Evolutionary conservation across 2,113 vertebrate genomes (phyloP), one percentile per base, ranked within the genome.

Genomic region (Turdus rufiventris): DNA sequence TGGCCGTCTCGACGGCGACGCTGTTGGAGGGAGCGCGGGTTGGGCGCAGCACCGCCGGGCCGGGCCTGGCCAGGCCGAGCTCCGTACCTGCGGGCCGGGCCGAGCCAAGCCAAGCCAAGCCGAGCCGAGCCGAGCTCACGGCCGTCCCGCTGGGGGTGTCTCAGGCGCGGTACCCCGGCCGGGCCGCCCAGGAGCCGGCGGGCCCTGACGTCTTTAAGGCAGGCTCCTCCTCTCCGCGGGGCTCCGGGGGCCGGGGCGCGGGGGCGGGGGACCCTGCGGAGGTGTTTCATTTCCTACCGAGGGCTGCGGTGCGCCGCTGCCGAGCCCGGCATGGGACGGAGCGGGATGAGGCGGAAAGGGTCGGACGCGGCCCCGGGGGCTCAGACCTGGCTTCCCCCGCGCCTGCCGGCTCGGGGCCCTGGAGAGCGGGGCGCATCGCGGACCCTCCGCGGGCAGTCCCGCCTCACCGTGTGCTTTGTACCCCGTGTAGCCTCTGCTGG

Each of bases 401-500:
- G 47, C 29, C 12, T 6, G 31, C 57, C 33, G 51, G 36, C 48
- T n/a, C 58, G 14, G 12, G 40, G n/a, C 38, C 12, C 7, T 5
- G 31, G 33, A 40, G 26, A 31, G 45, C 33, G 20, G 15, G 21
- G 51, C 43, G 45, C 60, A 17, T 29, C 60, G 60, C 34, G 26
- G 68, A 10, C 14, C 2, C 19, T 56, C 42, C 10, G 21, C 33
- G 10, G 31, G 16, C 23, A 6, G 12, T 5, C 25, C 48, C 28
- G 17, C n/a, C 36, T 96, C 65, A 96, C 17, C 21, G 10, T 89
- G 74, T 50, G 10, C 74, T 96, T 95, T 97, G 56, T 93, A 10
- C 36, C 73, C 91, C 70, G 51, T 96, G 93, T 96, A 99, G 99
- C 98, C 98, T 93, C 97, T 99, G 98, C 97, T 95, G 97, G 98